Percentiles rank a stretch among this genome's conserved stretches.
Conservation (phyloP, 2,888 invertebrate species). For the Zaprionus bogoriensis region DNA sequence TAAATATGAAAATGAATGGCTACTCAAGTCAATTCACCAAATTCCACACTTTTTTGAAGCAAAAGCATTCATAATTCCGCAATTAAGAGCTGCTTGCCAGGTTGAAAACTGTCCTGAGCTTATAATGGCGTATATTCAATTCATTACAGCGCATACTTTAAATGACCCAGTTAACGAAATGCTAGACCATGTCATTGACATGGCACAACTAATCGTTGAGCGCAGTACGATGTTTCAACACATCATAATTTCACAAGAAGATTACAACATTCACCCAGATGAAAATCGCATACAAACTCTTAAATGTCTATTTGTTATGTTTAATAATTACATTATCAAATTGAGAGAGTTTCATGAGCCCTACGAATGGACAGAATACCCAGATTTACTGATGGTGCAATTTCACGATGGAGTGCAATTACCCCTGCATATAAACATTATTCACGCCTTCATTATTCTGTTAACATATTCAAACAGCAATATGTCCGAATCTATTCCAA, state of each 20-base stretch:
- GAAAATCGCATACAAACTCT: slow-evolving; percentile 85
- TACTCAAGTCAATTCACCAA: slow-evolving; percentile 87
- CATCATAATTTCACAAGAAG: slow-evolving; percentile 85
- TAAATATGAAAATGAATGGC: slow-evolving; percentile 84
- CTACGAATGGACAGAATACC: slow-evolving; percentile 82
- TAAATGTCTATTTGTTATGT: slow-evolving; percentile 88
- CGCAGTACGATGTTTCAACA: slow-evolving; percentile 92
- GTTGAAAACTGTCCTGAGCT: slow-evolving; percentile 92
- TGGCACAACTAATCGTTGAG: slow-evolving; percentile 95
- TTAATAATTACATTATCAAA: slow-evolving; percentile 89
- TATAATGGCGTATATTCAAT: slow-evolving; percentile 91
- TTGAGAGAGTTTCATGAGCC: slow-evolving; percentile 83
- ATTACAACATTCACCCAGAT: slow-evolving; percentile 62
- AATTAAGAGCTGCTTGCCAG: slow-evolving; percentile 93
- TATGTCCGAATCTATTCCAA: slow-evolving; percentile 82
- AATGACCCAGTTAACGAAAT: slow-evolving; percentile 87
- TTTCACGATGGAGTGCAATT: slow-evolving; percentile 82
- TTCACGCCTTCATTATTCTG: slow-evolving; percentile 92
- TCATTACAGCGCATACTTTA: slow-evolving; percentile 89
- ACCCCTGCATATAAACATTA: slow-evolving; percentile 84
- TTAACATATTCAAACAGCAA: slow-evolving; percentile 87
- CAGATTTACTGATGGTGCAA: slow-evolving; percentile 82
- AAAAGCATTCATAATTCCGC: slow-evolving; percentile 87
- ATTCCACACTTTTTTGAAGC: slow-evolving; percentile 91
- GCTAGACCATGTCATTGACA: slow-evolving; percentile 89